Evolutionary conservation across 2,797 vertebrate genomes (phyloP).

Genomic region (Halcyon chelicuti): DNA sequence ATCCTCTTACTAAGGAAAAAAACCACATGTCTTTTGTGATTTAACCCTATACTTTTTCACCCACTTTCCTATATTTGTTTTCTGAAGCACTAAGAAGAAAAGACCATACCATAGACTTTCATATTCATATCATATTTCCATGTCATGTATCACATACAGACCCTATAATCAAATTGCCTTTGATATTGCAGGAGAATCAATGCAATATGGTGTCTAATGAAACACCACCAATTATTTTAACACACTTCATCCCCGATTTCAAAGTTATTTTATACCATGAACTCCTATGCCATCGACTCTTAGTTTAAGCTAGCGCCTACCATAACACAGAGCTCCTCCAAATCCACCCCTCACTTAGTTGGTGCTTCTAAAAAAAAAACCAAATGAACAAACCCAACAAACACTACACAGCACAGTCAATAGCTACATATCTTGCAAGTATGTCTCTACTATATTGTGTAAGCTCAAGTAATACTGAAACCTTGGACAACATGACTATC

Average conservation of each 20-base stretch:
- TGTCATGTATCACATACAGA: neutral
- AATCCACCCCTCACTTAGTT: neutral
- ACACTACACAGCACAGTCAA: neutral
- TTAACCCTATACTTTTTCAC: neutral
- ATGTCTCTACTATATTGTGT: neutral
- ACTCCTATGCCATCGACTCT: neutral
- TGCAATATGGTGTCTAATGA: neutral
- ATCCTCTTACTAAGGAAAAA: neutral
- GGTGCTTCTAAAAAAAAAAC: neutral
- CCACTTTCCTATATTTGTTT: neutral
- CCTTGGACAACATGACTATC: neutral
- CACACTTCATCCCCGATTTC: neutral
- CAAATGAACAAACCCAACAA: rapidly evolving
- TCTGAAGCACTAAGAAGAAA: neutral
- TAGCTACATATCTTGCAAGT: neutral
- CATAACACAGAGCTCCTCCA: neutral
- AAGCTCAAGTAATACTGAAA: neutral
- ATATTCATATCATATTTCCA: neutral
- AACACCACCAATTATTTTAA: neutral
- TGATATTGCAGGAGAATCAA: neutral
- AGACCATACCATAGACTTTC: neutral
- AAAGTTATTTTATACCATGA: neutral
- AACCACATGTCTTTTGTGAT: neutral
- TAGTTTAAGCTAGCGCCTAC: neutral
- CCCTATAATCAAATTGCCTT: neutral